Conservation (phyloP, 2,113 vertebrate genomes). For the Chloropsis hardwickii region DNA sequence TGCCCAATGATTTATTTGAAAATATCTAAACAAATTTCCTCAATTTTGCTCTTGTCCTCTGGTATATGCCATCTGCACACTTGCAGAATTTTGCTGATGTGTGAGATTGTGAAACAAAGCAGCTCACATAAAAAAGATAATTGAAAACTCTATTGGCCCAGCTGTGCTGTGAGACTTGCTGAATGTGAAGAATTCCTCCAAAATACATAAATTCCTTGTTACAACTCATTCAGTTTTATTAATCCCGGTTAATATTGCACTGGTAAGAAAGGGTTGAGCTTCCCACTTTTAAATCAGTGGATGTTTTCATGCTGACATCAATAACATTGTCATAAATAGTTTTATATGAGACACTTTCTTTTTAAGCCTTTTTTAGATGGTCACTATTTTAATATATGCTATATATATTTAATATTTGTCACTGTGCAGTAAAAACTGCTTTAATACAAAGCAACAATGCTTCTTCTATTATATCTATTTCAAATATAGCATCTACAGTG, state of each 20-base stretch:
- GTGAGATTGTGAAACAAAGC: not conserved
- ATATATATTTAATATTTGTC: not conserved
- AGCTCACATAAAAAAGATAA: constrained; percentile 36
- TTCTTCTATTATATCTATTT: not conserved
- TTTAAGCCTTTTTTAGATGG: not conserved
- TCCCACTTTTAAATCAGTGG: not conserved
- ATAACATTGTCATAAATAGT: not conserved
- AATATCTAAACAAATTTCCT: not conserved
- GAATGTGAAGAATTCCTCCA: not conserved
- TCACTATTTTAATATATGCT: not conserved
- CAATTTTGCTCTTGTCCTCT: not conserved
- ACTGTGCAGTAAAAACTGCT: not conserved
- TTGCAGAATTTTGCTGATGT: constrained; percentile 42
- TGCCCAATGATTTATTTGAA: not conserved
- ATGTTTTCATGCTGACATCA: not conserved
- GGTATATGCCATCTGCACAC: constrained; percentile 19
- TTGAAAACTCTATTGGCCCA: constrained; percentile 4
- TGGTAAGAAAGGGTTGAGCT: not conserved
- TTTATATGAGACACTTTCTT: not conserved
- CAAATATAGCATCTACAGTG: not conserved
- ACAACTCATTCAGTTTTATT: constrained; percentile 43
- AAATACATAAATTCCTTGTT: constrained; percentile 34
- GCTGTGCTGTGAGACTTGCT: constrained; percentile 45
- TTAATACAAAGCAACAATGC: not conserved
- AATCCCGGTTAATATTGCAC: not conserved